A percentile compares a stretch with the other conserved stretches of the same genome.
These are phyloP conservation scores for Lateolabrax maculatus DNA, from an alignment of 2,797 vertebrate genomes.

Conservation along the genomic window DNA sequence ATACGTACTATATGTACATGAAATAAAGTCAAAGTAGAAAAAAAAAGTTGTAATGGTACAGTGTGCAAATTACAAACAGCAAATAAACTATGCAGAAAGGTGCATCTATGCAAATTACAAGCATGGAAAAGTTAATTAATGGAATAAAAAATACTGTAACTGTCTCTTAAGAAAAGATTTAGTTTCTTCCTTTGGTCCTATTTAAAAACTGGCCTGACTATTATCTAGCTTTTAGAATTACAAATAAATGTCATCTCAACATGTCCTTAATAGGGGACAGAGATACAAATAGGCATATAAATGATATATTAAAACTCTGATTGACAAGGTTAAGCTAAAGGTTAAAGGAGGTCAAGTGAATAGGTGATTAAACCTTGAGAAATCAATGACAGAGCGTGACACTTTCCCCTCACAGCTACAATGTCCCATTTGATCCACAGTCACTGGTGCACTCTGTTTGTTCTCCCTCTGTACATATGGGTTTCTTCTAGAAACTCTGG, in stretches of 20 bases:
- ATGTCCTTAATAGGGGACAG: not conserved
- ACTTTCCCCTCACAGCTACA: conserved; percentile 24
- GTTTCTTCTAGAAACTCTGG: conserved; percentile 30
- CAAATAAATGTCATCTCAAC: not conserved
- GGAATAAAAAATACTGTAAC: not conserved
- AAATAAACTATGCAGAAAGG: not conserved
- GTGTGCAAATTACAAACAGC: not conserved
- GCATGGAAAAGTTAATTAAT: not conserved
- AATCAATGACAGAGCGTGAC: conserved; percentile 36
- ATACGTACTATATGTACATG: not conserved
- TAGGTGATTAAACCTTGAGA: conserved; percentile 33
- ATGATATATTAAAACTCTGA: conserved; percentile 25
- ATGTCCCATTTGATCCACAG: conserved; percentile 22
- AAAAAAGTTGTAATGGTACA: not conserved
- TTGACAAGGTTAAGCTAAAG: not conserved
- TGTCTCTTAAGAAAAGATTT: not conserved
- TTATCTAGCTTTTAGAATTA: not conserved
- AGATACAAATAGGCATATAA: not conserved
- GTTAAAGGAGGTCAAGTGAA: conserved; percentile 35
- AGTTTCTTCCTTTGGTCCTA: not conserved
- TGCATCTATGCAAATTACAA: not conserved
- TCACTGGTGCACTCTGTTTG: conserved; percentile 24
- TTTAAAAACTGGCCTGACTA: not conserved
- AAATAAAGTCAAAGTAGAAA: not conserved
- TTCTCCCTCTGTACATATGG: conserved; percentile 23